A percentile compares a stretch with the other conserved stretches of the same genome.
Evolutionary conservation across 30 jellyfish, hydroid and myxozoan genomes (phyloP).

Genomic region (Pelagia noctiluca): DNA sequence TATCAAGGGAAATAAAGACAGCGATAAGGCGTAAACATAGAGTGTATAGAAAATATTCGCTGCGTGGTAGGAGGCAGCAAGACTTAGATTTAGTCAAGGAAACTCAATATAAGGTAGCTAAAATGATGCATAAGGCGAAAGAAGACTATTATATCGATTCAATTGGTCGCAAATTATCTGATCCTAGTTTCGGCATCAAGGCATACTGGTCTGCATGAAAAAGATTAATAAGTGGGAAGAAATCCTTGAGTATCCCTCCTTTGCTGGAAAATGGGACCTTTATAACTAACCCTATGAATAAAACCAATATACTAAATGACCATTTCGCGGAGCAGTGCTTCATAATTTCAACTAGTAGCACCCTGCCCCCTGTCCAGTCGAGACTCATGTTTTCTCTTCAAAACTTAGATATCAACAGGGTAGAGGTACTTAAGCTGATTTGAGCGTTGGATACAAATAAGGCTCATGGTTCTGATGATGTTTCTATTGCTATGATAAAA

Average conservation of each 20-base stretch:
- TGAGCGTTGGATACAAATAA: constrained; percentile 47
- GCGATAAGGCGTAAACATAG: constrained; percentile 16
- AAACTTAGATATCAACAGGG: constrained; percentile 24
- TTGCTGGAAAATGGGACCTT: constrained; percentile 21
- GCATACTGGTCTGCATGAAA: constrained; percentile 36
- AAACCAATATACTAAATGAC: constrained; percentile 23
- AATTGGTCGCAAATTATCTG: constrained; percentile 34
- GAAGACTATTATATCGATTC: constrained; percentile 7
- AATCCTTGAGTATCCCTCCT: constrained; percentile 17
- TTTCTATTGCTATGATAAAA: constrained; percentile 54
- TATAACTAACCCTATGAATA: constrained; percentile 16
- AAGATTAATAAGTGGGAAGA: constrained; percentile 25
- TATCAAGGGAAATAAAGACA: constrained; percentile 15
- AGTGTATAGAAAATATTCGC: background rate
- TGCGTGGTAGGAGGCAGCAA: constrained; percentile 15
- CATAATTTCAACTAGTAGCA: background rate
- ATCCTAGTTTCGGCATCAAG: constrained; percentile 10
- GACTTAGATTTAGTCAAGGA: constrained; percentile 6
- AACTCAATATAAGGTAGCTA: background rate
- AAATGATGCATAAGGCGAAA: constrained; percentile 37
- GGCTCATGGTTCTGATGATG: constrained; percentile 65
- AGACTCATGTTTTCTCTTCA: constrained; percentile 5
- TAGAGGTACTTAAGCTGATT: constrained; percentile 14
- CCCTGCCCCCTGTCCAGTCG: constrained; percentile 3
- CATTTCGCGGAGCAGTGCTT: constrained; percentile 2